Conservation (phyloP, 2,888 invertebrate genomes). For the Volucella inflata region DNA sequence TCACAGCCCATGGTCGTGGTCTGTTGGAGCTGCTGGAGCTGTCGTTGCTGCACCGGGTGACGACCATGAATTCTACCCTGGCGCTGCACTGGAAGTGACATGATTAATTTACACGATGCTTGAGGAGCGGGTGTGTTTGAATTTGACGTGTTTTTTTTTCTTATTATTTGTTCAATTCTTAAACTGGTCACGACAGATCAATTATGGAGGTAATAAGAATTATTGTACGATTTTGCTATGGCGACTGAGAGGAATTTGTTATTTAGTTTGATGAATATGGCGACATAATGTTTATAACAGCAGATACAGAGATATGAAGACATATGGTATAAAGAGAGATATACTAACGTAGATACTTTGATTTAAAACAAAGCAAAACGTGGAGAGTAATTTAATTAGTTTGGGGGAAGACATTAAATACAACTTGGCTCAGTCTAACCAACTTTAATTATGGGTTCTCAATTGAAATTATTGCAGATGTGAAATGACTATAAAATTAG, state of each 20-base stretch:
- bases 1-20: conserved; percentile 7
- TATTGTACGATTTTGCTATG: conserved; percentile 29
- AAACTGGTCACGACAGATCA: conserved; percentile 73
- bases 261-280: conserved; percentile 58
- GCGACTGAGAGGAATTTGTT: conserved; percentile 65
- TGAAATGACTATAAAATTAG: too few species aligned
- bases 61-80: conserved; percentile 12
- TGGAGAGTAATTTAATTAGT: too few species aligned
- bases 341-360: too few species aligned
- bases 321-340: too few species aligned
- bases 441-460: too few species aligned
- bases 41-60: neutral
- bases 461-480: too few species aligned
- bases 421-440: too few species aligned
- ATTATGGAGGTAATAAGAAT: conserved; percentile 63
- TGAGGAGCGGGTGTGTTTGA: conserved; percentile 60
- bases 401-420: too few species aligned
- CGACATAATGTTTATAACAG: conserved; percentile 64
- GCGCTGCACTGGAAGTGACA: conserved; percentile 61
- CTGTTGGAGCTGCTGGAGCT: neutral
- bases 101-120: conserved; percentile 62
- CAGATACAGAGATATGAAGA: conserved; percentile 14
- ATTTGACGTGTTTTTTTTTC: conserved; percentile 43
- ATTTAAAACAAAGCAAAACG: too few species aligned
- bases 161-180: neutral